Evolutionary conservation across 2,888 invertebrate genomes (phyloP).

Genomic region (Sminthurides aquaticus): DNA sequence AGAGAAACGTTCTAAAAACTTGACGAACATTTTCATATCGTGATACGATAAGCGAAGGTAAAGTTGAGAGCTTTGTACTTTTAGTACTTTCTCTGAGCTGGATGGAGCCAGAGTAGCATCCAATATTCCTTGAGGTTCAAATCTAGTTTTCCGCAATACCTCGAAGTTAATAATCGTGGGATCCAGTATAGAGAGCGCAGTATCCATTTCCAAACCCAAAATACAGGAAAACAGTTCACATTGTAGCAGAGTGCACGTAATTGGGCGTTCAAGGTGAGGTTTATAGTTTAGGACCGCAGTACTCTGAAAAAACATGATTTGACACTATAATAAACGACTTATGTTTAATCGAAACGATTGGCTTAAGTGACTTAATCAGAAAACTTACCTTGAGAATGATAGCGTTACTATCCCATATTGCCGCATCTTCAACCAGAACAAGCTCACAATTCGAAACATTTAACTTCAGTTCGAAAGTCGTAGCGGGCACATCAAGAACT

Average conservation of each 20-base stretch:
- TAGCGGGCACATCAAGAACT: slow-evolving; percentile 45
- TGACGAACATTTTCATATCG: slow-evolving; percentile 82
- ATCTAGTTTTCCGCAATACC: slow-evolving; percentile 47
- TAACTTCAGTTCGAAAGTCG: slow-evolving; percentile 73
- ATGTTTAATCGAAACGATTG: neutral
- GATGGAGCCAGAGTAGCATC: slow-evolving; percentile 42
- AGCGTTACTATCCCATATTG: slow-evolving; percentile 82
- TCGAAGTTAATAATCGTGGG: slow-evolving; percentile 77
- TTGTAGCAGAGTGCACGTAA: slow-evolving; percentile 76
- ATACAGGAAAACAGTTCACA: slow-evolving; percentile 90
- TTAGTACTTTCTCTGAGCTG: slow-evolving; percentile 43
- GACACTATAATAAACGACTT: too few relatives aligned
- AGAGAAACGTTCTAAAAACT: slow-evolving; percentile 72
- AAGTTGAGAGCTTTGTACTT: slow-evolving; percentile 64
- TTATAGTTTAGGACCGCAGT: slow-evolving; percentile 81
- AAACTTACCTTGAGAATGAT: slow-evolving; percentile 68
- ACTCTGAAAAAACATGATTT: slow-evolving; percentile 59
- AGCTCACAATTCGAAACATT: slow-evolving; percentile 94
- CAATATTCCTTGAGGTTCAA: slow-evolving; percentile 43
- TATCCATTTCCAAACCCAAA: slow-evolving; percentile 81
- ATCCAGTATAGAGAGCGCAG: slow-evolving; percentile 88
- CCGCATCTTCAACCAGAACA: slow-evolving; percentile 84
- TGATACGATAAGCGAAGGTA: slow-evolving; percentile 83
- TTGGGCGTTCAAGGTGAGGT: slow-evolving; percentile 62
- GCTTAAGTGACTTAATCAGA: neutral